Evolutionary conservation across 2,888 invertebrate genomes (phyloP), one percentile per base, ranked within the genome.

Genomic region (Aleiodes alternator): DNA sequence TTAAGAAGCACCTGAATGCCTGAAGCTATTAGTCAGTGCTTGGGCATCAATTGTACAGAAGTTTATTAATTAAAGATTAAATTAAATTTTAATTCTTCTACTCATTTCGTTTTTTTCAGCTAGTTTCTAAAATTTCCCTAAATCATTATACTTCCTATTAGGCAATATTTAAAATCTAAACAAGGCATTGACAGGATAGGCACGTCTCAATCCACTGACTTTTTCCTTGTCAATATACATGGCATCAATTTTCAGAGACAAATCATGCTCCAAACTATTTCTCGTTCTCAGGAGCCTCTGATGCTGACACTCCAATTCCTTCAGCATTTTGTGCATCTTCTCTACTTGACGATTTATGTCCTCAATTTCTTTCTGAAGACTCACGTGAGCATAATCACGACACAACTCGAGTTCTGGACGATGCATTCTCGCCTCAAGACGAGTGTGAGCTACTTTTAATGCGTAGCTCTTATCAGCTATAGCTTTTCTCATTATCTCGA

Each of bases 171-270:
- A 95, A 83, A 95, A 93, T 91, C 95, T 95, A 84, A 96, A 95
- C 77, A 96, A 93, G 69, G 95, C 95, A 59, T 94, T 95, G 81
- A 96, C 95, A 4, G 98, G 98, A 91, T 97, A 98, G 9, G 97
- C 96, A 78, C 97, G 93, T 68, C 98, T 92, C 85, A 98, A 92
- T 4, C 97, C 97, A 92, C 97, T 94, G 90, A 98, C 98, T 91
- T 97, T 97, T 90, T 98, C 98, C 77, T 97, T 92, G 91, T 98
- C 98, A 81, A 98, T 97, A 90, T 97, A 97, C 80, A 98, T 91
- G 11, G 97, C 94, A 87, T 97, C 96, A 82, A 95, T 94, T 92
- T 98, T 98, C 87, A 94, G 92, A 78, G 94, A 93, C 70, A 96
- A 91, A 90, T 98, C 97, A 56, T 95, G 94, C 90, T 98, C 98